Base-by-base conservation (phyloP, 1,140 invertebrate species). In the Drosophila ananassae region DNA sequence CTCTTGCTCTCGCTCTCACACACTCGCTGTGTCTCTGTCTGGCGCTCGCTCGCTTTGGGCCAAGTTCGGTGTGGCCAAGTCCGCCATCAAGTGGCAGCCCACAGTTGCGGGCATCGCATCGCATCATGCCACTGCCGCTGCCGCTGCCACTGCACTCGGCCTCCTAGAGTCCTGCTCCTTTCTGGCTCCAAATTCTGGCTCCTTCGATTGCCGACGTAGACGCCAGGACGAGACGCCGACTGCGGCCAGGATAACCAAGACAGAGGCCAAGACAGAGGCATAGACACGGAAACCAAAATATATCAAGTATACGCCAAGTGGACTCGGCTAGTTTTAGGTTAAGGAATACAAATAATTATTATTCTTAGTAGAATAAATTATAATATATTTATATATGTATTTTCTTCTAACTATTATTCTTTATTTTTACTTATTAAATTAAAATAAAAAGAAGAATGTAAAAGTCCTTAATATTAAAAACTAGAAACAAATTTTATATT, bases 21-120 rank as follows among this genome's bases (percentile, higher is more conserved):
- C 22, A 34, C 8, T 25, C 4, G 24, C 22, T 10, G 30, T 17
- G n/a, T 24, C 66, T 28, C 37, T 39, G 8, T 37, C 37, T 41
- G n/a, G 21, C 41, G 37, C n/a, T 46, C 25, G 28, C 22, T 60
- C 10, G 47, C 66, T 44, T 4, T 21, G 25, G 66, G 47, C 46
- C 56, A 58, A 55, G 72, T 60, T 73, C 25, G 61, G 76, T 62
- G 63, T 81, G 84, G 82, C 78, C 44, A 47, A 47, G 44, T 47
- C 44, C 82, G 82, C 82, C 64, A 87, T 87, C 82, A 85, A 85
- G 83, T 87, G 82, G 83, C 83, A 89, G 63, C 83, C 83, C 83
- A 89, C 84, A 89, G 73, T 89, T 89, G 83, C 63, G 83, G 82
- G 61, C 67, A 61, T 32, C 25, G 46, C 22, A 22, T 47, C 21